Base-by-base conservation (phyloP, 2,888 invertebrate genomes). In the Nephrocerus scutellatus region DNA sequence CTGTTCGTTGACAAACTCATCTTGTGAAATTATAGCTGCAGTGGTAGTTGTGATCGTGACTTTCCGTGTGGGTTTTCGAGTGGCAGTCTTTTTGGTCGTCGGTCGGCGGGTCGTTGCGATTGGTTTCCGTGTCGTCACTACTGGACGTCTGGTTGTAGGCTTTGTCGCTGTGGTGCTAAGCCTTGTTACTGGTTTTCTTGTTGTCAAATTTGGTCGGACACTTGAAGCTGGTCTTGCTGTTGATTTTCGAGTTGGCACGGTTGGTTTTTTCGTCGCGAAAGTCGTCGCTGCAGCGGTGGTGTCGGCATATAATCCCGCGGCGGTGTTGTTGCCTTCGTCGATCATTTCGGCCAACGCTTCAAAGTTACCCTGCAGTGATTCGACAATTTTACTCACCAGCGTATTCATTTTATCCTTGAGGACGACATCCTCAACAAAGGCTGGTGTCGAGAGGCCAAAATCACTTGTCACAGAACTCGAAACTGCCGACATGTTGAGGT, bases 351-450 rank as follows among this genome's bases (percentile, higher is more conserved):
- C 82, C 9, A 89, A 62, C 34, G 82, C 84, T 52, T 85, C 78
- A 62, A 88, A 88, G 18, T 88, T 87, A 2, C 81, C 84, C 65
- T 87, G 85, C 2, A 89, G 68, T 14, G 86, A 86, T 46, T 84
- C 80, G 8, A 88, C 86, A 12, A 89, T 83, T 63, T 87, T 86
- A 54, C 82, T 81, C 0, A 89, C 89, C 50, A 89, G 81, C 0
- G 81, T 71, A 55, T 84, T 85, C 68, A 88, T 83, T 65, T 87
- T 87, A 25, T 82, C 79, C 50, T 84, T 80, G 2, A 88, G 62
- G 39, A 79, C 78, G 2, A 79, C 80, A 53, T 88, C 87, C 58
- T 86, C 84, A 9, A 78, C 69, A 63, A 88, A 84, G 0, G 77
- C 72, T 0, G 87, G 87, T 0, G 86, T 86, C 0, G 85, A 82